Conservation (phyloP, 2,113 vertebrate genomes). For the Campylomormyrus tamandua region DNA sequence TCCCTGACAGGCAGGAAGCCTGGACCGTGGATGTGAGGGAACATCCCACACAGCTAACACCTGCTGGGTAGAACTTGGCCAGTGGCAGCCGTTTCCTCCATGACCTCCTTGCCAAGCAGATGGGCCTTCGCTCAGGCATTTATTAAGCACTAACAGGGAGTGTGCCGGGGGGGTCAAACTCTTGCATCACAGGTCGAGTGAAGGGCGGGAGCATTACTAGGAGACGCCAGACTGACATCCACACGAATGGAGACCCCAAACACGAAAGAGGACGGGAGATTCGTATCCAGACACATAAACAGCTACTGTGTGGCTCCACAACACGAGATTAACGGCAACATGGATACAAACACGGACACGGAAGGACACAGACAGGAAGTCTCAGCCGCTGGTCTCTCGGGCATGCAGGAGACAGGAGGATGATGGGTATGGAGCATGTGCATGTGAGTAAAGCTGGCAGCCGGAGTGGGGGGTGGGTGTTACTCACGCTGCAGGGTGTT, state of each 20-base stretch:
- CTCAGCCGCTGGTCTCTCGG: background rate
- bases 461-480: background rate
- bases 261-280: background rate
- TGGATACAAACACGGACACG: background rate
- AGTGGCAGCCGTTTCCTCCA: background rate
- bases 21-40: background rate
- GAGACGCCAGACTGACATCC: background rate
- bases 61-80: background rate
- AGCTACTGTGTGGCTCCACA: background rate
- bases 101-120: background rate
- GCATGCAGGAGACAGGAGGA: background rate
- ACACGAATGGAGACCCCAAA: background rate
- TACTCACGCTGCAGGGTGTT: conserved; percentile 69
- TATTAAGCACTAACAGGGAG: background rate
- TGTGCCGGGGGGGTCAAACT: background rate
- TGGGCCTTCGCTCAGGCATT: background rate
- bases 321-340: background rate
- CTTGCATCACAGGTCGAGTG: background rate
- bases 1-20: background rate
- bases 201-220: background rate
- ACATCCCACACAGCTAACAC: background rate
- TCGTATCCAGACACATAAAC: background rate
- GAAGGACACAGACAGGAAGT: background rate
- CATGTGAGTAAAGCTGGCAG: background rate
- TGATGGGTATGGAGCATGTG: background rate